Conservation (phyloP, 2,888 invertebrate genomes). For the Caenorhabditis virilis region DNA sequence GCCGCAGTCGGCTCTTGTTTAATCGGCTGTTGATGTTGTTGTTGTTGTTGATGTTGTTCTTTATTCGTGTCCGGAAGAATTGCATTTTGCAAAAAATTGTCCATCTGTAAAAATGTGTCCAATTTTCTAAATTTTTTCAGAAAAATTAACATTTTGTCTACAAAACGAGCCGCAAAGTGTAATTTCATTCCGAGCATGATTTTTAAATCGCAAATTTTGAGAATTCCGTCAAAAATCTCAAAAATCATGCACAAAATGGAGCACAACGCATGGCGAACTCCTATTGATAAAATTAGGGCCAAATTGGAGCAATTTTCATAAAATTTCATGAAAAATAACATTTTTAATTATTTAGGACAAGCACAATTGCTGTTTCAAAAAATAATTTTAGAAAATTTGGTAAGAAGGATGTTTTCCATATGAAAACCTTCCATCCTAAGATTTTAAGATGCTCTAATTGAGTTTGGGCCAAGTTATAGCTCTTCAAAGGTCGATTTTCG, state of each 20-base stretch:
- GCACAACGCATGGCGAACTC: neutral
- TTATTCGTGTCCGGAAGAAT: neutral
- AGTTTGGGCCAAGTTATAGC: no score
- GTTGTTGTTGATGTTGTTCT: conserved; percentile 2
- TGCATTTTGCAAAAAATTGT: neutral
- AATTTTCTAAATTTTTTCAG: no score
- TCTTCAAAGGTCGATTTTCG: no score
- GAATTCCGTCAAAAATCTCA: neutral
- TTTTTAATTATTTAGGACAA: no score
- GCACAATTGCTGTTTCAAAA: no score
- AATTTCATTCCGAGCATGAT: neutral
- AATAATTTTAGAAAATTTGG: no score
- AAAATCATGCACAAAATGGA: neutral
- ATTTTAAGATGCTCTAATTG: no score
- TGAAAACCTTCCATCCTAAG: no score
- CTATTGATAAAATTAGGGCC: no score
- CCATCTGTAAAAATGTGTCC: conserved; percentile 1
- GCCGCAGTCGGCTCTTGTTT: neutral
- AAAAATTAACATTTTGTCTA: neutral
- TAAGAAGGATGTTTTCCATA: no score
- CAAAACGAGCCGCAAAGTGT: neutral
- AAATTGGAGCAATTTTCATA: no score
- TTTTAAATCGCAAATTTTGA: neutral
- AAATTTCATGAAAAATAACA: no score
- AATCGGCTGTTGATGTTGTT: neutral